Evolutionary conservation across 2,797 vertebrate species (phyloP), one percentile per base, ranked within the genome.

Genomic region (Zenarchopterus dispar): DNA sequence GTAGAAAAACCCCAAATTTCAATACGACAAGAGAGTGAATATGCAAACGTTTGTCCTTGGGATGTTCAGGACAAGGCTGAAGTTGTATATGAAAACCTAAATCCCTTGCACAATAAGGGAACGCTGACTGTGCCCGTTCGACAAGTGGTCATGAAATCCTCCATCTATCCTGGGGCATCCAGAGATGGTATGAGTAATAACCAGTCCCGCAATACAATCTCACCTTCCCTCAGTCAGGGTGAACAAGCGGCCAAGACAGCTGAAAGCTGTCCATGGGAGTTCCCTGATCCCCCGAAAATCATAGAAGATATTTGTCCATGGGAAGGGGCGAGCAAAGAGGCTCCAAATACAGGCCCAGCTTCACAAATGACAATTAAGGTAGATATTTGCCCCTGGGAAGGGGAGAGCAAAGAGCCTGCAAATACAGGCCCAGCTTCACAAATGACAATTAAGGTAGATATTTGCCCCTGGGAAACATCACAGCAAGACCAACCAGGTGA

Each of bases 241-340:
- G 70, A 69, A 62, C 66, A 84, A 57, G 19, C 19, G n/a, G 67
- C 23, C 64, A 88, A 65, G 60, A 84, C 66, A 41, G 56, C 53
- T 0, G 91, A 86, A 7, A 43, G 91, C 2, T 95, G 92, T 67
- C 93, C 87, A 2, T 94, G 94, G 95, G 94, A 93, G 51, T 93
- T 93, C 52, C 89, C 91, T 1, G 89, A 91, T 48, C 87, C 90
- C 4, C 79, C 87, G 6, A 66, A 85, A 77, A 70, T 50, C 41
- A n/a, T 62, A 2, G 84, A 68, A 63, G 60, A 73, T 13, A 52
- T 83, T 64, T 84, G 78, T 73, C 76, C 76, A 8, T 81, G 76
- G 84, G 88, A 92, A 43, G 75, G 77, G 6, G 81, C 44, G 15
- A 68, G 66, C 52, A 55, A 23, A 22, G 71, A 67, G 46, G 18